phyloP scores from a whole-genome alignment of 2,113 vertebrate species.

The Oplegnathus fasciatus region DNA sequence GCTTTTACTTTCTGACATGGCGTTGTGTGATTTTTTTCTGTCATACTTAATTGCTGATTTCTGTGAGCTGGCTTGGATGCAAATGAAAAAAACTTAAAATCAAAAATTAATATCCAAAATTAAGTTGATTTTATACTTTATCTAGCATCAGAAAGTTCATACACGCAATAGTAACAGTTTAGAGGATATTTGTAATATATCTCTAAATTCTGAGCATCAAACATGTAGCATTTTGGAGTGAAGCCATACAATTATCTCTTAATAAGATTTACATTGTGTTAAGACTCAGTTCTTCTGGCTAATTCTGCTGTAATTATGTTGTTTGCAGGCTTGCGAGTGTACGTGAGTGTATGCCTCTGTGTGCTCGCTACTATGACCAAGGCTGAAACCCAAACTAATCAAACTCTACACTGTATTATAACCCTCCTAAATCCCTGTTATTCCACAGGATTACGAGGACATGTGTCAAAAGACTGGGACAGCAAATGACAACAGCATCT shows the following conservation, averaged over 20 bases:
- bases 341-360: neutral
- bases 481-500: conserved; percentile 34
- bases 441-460: conserved; percentile 32
- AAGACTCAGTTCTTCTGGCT: neutral
- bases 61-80: neutral
- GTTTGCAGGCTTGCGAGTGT: neutral
- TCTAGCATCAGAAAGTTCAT: no score
- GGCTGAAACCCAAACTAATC: conserved; percentile 9
- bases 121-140: no score
- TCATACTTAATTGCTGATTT: neutral
- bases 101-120: no score
- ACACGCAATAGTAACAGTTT: neutral
- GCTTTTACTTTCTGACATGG: neutral
- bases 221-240: neutral
- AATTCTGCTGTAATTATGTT: neutral
- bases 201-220: neutral
- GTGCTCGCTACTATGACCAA: neutral
- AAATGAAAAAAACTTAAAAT: neutral
- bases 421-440: conserved; percentile 30
- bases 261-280: neutral
- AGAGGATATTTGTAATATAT: no score
- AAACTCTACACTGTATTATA: neutral
- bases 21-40: neutral
- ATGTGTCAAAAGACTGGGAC: conserved; percentile 31
- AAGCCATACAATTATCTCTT: neutral